Evolutionary conservation across 92 coral and sea anemone species (phyloP), one percentile per base, ranked within the genome.

Genomic region (Isaurus tuberculatus): DNA sequence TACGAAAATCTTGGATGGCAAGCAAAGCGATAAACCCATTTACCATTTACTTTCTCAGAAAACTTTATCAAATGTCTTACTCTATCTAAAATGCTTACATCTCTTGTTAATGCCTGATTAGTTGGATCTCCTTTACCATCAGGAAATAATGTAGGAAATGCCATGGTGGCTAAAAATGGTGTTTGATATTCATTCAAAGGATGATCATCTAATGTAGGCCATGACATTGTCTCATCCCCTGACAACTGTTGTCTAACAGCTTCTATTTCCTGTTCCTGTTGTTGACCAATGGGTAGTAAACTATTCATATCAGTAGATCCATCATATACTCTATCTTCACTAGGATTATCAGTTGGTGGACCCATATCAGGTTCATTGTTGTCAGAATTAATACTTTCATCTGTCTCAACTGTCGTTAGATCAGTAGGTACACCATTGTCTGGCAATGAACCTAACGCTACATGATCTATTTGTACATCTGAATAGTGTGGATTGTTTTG

Each of bases 241-340:
- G 83, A 72, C 46, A 83, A 69, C 72, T 79, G 84, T 14, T 58
- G 58, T 79, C 84, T 79, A 63, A 79, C 84, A 22, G 84, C 84
- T n/a, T 73, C 69, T 13, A 72, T 29, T 22, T 84, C 88, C 43
- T 73, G 88, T 57, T 84, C 55, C n/a, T 74, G 88, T 49, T 84
- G 88, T 37, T 84, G 63, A 84, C 88, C 83, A 84, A 58, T 82
- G 72, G 88, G 88, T 53, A 84, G n/a, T 55, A 84, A 84, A 70
- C 88, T 84, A 73, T 70, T 84, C 88, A 84, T 84, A 37, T 84
- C 88, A 72, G 60, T 84, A n/a, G 83, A 84, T 29, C 40, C 88
- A 84, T 73, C 43, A 72, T 84, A 84, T 19, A 84, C 72, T 25
- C 17, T n/a, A n/a, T n/a, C n/a, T n/a, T n/a, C n/a, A n/a, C n/a